Evolutionary conservation across 2,888 invertebrate species (phyloP).

Genomic region (Gastrophysa polygoni): DNA sequence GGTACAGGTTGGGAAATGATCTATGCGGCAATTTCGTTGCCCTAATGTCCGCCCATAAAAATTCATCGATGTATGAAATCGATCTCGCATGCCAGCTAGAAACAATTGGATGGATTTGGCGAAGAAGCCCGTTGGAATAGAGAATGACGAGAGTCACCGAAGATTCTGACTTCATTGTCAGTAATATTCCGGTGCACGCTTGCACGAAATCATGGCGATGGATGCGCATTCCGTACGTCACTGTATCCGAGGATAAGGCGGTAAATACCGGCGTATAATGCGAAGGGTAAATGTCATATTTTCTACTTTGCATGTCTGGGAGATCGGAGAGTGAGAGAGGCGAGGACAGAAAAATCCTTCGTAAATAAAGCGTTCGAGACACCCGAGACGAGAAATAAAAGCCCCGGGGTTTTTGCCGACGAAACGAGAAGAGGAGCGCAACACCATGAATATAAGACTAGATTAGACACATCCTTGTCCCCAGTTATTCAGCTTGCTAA

Average conservation of each 20-base stretch:
- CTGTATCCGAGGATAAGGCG: slow-evolving; percentile 8
- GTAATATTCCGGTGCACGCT: background rate
- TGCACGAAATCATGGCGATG: no score
- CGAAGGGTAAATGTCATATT: slow-evolving; percentile 45
- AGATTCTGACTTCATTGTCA: no score
- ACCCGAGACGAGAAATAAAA: slow-evolving; percentile 35
- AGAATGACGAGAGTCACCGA: no score
- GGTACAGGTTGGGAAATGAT: background rate
- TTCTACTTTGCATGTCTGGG: slow-evolving; percentile 43
- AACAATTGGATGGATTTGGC: background rate
- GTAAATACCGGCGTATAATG: slow-evolving; percentile 34
- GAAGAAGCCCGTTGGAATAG: background rate
- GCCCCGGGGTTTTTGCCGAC: slow-evolving; percentile 32
- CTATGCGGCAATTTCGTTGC: background rate
- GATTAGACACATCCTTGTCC: slow-evolving; percentile 24
- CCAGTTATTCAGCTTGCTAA: slow-evolving; percentile 9
- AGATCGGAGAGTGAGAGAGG: slow-evolving; percentile 24
- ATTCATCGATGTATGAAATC: background rate
- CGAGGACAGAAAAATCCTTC: slow-evolving; percentile 38
- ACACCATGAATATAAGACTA: slow-evolving; percentile 37
- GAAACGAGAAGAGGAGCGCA: slow-evolving; percentile 22
- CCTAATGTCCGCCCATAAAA: background rate
- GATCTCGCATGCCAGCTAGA: background rate
- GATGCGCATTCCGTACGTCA: no score
- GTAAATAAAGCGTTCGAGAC: slow-evolving; percentile 39